Conservation (phyloP, 2,113 vertebrate species). For the Gymnorhina tibicen region DNA sequence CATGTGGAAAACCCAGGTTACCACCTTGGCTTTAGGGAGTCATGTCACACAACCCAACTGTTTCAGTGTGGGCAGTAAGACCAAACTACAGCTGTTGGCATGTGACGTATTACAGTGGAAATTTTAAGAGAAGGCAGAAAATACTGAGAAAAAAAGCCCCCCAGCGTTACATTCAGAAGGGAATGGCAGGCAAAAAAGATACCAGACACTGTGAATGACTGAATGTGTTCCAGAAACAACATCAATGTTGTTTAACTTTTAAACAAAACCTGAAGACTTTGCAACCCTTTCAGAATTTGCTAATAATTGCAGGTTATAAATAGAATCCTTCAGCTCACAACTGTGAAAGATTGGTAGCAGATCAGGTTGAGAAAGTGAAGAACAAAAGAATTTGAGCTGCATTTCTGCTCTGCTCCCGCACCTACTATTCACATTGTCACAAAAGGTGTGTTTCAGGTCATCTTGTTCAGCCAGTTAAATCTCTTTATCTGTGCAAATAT, state of each 20-base stretch:
- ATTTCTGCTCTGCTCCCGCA: background rate
- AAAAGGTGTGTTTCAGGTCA: background rate
- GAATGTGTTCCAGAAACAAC: background rate
- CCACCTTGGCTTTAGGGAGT: background rate
- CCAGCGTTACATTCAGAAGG: background rate
- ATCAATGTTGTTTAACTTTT: background rate
- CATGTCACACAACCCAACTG: background rate
- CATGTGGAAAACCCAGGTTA: background rate
- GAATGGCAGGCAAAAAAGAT: background rate
- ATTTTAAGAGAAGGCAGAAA: background rate
- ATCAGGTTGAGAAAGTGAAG: background rate
- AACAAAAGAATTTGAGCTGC: background rate
- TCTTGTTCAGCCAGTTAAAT: background rate
- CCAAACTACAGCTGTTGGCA: background rate
- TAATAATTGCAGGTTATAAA: background rate
- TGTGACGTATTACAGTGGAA: background rate
- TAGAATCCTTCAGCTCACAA: background rate
- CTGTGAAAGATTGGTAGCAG: accelerated
- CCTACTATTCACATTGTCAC: background rate
- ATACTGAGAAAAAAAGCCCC: accelerated
- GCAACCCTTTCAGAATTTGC: background rate
- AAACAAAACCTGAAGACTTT: background rate
- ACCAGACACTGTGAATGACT: background rate
- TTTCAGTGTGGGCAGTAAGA: background rate
- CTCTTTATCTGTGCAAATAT: constrained; percentile 22